Evolutionary conservation across 1,140 invertebrate species (phyloP).

Genomic region (Maniola jurtina): DNA sequence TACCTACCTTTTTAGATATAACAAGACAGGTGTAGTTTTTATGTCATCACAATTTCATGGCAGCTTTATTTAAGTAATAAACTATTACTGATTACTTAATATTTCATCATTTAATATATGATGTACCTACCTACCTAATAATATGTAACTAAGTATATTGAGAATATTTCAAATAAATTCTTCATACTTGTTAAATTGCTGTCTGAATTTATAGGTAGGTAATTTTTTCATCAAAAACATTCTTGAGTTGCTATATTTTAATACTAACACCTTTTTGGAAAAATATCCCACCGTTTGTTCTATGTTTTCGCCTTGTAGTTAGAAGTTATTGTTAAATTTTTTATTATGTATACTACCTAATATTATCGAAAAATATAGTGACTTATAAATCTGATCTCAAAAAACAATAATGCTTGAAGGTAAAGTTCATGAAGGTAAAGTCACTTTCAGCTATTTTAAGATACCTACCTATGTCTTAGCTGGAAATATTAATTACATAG

Average conservation of each 20-base stretch:
- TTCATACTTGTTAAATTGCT: too few species aligned
- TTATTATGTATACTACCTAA: slow-evolving; percentile 4
- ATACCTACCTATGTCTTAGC: too few species aligned
- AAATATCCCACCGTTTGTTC: slow-evolving; percentile 41
- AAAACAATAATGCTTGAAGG: too few species aligned
- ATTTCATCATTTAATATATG: background rate
- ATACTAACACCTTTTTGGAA: background rate
- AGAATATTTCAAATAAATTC: background rate
- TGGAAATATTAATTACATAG: too few species aligned
- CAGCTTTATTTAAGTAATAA: slow-evolving; percentile 27
- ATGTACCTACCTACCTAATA: too few species aligned
- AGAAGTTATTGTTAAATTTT: slow-evolving; percentile 24
- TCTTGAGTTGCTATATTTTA: background rate
- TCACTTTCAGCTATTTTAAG: too few species aligned
- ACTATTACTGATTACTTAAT: background rate
- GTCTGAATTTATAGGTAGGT: background rate
- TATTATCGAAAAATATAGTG: background rate
- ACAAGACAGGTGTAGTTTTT: background rate
- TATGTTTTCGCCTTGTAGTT: slow-evolving; percentile 25
- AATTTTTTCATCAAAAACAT: background rate
- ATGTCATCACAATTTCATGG: slow-evolving; percentile 27
- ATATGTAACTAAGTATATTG: background rate
- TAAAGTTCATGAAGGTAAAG: too few species aligned
- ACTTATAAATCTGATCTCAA: slow-evolving; percentile 26
- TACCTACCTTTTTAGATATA: too few species aligned